Percentiles rank a stretch among this genome's conserved stretches.
These are phyloP conservation scores for Hippolais icterina DNA, from an alignment of 2,113 vertebrate species.

Conservation along the genomic window DNA sequence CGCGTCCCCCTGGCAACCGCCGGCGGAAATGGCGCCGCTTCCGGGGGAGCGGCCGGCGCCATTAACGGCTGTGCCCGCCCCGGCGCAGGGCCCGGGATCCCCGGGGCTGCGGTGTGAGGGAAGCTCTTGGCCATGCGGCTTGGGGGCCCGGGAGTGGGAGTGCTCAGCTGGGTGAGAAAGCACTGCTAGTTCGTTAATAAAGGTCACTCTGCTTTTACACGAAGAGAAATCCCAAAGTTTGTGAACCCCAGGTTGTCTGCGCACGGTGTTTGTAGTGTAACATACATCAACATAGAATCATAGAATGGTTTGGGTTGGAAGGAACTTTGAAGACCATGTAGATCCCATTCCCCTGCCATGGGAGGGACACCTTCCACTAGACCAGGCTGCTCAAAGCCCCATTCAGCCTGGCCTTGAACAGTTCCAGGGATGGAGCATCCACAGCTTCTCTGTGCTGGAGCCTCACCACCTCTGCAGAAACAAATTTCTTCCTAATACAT, in stretches of 20 bases:
- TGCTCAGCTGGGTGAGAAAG: accelerated
- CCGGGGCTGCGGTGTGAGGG: accelerated
- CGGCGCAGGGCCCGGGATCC: accelerated
- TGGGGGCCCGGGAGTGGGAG: accelerated
- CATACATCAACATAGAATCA: accelerated
- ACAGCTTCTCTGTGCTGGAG: not conserved
- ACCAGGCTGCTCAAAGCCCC: not conserved
- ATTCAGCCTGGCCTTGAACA: not conserved
- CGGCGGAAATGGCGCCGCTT: not conserved
- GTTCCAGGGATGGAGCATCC: accelerated
- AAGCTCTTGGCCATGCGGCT: accelerated
- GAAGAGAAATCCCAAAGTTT: accelerated
- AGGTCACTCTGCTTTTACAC: not conserved
- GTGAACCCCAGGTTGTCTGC: accelerated
- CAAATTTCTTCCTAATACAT: accelerated
- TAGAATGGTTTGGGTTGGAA: not conserved
- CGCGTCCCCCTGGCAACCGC: not conserved
- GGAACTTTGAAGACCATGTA: too few species aligned
- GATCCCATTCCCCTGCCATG: too few species aligned
- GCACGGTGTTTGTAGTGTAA: accelerated
- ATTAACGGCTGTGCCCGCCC: accelerated
- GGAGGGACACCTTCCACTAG: too few species aligned
- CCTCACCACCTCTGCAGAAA: not conserved
- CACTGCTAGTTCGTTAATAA: accelerated
- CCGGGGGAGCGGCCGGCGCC: not conserved